Evolutionary conservation across 2,888 invertebrate genomes (phyloP).

Genomic region (Andrena camellia): DNA sequence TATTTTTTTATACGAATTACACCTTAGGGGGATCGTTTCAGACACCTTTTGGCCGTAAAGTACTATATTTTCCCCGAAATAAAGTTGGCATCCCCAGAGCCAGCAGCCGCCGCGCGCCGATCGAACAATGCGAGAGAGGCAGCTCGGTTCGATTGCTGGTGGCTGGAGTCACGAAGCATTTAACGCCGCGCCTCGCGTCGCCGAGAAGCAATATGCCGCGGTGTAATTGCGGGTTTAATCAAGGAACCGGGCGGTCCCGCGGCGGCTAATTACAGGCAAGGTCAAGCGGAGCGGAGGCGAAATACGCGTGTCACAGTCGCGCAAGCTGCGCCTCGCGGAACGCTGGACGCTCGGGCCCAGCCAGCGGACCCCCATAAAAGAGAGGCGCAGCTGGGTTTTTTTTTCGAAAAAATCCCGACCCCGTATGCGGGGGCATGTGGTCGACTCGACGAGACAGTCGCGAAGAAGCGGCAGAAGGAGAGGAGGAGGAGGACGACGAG

Average conservation of each 20-base stretch:
- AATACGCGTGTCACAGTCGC: conserved; percentile 55
- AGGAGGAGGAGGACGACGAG: conserved; percentile 38
- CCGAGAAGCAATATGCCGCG: neutral
- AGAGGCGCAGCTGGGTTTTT: conserved; percentile 72
- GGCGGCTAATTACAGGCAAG: conserved; percentile 61
- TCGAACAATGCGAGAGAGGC: neutral
- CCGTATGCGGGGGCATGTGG: conserved; percentile 62
- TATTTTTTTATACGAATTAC: too few species aligned
- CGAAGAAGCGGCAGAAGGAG: conserved; percentile 26
- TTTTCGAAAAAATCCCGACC: conserved; percentile 69
- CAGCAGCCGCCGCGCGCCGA: too few species aligned
- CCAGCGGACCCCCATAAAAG: conserved; percentile 72
- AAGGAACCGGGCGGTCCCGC: neutral
- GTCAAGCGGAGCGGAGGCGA: conserved; percentile 34
- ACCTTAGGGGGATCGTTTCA: too few species aligned
- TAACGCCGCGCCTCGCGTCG: neutral
- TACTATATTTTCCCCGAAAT: too few species aligned
- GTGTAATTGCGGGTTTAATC: conserved; percentile 23
- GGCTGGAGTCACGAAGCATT: neutral
- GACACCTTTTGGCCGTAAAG: too few species aligned
- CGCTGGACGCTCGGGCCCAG: conserved; percentile 29
- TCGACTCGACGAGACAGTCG: conserved; percentile 56
- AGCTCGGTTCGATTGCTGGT: neutral
- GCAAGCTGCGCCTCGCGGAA: conserved; percentile 63
- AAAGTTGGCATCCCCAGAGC: too few species aligned